These are phyloP conservation scores for Coleophora deauratella DNA, from an alignment of 2,888 invertebrate genomes.

Conservation along the genomic window DNA sequence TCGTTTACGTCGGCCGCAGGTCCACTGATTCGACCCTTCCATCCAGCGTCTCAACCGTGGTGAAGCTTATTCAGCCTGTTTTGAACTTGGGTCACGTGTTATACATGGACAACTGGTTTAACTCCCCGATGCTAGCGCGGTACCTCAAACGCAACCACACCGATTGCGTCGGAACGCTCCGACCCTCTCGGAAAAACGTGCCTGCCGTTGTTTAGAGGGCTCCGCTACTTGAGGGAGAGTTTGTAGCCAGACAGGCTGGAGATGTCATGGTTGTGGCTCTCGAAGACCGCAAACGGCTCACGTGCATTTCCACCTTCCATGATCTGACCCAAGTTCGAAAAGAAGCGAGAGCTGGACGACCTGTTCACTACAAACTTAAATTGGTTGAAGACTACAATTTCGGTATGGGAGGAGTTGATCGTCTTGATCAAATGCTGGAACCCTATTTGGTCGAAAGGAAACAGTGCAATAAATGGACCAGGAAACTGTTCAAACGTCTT, in stretches of 20 bases:
- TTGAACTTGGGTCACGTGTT: not conserved
- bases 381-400: too few relatives aligned
- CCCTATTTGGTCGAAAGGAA: too few relatives aligned
- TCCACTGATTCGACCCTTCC: too few relatives aligned
- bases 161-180: constrained; percentile 14
- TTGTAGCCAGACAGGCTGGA: not conserved
- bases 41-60: not conserved
- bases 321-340: too few relatives aligned
- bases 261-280: not conserved
- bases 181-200: constrained; percentile 3
- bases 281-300: not conserved
- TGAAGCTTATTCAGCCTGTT: not conserved
- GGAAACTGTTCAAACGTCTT: too few relatives aligned
- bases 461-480: too few relatives aligned
- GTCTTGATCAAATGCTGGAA: too few relatives aligned
- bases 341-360: too few relatives aligned
- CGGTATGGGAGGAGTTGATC: too few relatives aligned
- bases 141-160: constrained; percentile 12
- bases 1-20: constrained; percentile 12
- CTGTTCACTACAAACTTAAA: too few relatives aligned
- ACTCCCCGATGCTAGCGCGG: constrained; percentile 9
- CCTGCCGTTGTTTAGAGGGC: not conserved
- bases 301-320: not conserved
- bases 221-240: not conserved
- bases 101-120: constrained; percentile 11